Conservation (phyloP, 1,140 invertebrate species). For the Palaemon carinicauda region DNA sequence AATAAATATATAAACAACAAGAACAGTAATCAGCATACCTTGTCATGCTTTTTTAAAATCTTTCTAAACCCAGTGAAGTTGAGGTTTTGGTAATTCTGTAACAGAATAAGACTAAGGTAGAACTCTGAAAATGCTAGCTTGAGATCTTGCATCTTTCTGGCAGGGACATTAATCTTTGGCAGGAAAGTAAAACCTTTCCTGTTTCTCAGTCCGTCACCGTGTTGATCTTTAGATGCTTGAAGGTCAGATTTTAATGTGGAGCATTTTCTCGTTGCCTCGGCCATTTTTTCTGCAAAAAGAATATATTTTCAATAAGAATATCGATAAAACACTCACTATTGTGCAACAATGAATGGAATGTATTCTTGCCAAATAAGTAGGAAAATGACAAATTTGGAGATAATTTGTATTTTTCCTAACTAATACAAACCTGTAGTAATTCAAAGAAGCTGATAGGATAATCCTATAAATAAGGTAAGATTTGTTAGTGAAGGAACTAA, state of each 20-base stretch:
- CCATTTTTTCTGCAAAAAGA: slow-evolving; percentile 85
- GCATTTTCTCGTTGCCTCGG: slow-evolving; percentile 95
- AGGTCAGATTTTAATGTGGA: slow-evolving; percentile 89
- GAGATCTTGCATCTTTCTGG: slow-evolving; percentile 85
- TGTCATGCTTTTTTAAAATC: slow-evolving; percentile 99
- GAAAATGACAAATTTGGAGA: not conserved
- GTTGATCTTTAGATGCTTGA: slow-evolving; percentile 68
- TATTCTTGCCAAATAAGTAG: too few relatives aligned
- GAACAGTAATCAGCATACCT: slow-evolving; percentile 71
- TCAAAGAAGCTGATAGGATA: too few relatives aligned
- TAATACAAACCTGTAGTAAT: not conserved
- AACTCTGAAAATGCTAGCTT: slow-evolving; percentile 99
- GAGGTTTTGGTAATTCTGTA: slow-evolving; percentile 83
- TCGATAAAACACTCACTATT: too few relatives aligned
- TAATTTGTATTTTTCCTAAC: not conserved
- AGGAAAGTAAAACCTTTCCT: slow-evolving; percentile 56
- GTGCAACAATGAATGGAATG: too few relatives aligned
- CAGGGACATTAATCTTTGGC: slow-evolving; percentile 55
- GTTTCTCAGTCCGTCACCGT: slow-evolving; percentile 57
- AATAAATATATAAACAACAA: not conserved
- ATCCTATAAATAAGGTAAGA: too few relatives aligned
- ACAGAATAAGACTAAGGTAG: slow-evolving; percentile 94
- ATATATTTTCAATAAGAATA: not conserved
- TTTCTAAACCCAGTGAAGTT: slow-evolving; percentile 99
- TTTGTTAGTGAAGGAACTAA: too few relatives aligned